Percentiles rank a stretch among this genome's conserved stretches.
Conservation (phyloP, 2,888 invertebrate species). For the Adela reaumurella region DNA sequence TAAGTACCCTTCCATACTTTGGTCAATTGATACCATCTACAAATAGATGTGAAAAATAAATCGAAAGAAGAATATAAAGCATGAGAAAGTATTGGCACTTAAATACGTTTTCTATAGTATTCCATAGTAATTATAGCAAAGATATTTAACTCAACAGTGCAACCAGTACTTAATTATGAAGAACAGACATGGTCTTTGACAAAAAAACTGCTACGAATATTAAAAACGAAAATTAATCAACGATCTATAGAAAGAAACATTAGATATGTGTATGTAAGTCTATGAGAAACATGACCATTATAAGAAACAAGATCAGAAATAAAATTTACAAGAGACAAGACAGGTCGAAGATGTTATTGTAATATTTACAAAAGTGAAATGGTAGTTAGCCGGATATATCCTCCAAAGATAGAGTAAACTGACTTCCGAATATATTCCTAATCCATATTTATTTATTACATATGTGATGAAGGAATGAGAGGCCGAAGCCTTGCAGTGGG, state of each 20-base stretch:
- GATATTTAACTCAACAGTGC: neutral
- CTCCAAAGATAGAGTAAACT: neutral
- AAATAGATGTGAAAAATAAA: slow-evolving; percentile 3
- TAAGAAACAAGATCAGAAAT: neutral
- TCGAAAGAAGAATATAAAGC: slow-evolving; percentile 2
- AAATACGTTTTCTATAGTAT: slow-evolving; percentile 2
- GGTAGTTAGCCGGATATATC: neutral
- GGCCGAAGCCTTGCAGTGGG: too few relatives aligned
- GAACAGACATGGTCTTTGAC: slow-evolving; percentile 1
- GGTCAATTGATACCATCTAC: neutral
- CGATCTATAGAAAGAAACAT: neutral
- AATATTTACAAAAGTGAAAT: neutral
- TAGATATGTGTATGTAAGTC: too few relatives aligned
- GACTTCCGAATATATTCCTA: neutral
- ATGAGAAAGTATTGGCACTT: slow-evolving; percentile 4
- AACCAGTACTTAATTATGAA: slow-evolving; percentile 1
- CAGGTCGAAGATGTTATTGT: neutral
- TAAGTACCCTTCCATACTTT: slow-evolving; percentile 1
- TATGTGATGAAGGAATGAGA: too few relatives aligned
- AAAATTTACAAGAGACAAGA: neutral
- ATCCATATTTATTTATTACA: too few relatives aligned
- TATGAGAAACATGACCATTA: neutral
- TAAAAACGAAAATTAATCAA: neutral
- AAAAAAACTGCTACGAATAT: neutral
- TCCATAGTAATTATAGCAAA: neutral